Conservation (phyloP, 2,888 invertebrate genomes). For the Rhagium mordax region DNA sequence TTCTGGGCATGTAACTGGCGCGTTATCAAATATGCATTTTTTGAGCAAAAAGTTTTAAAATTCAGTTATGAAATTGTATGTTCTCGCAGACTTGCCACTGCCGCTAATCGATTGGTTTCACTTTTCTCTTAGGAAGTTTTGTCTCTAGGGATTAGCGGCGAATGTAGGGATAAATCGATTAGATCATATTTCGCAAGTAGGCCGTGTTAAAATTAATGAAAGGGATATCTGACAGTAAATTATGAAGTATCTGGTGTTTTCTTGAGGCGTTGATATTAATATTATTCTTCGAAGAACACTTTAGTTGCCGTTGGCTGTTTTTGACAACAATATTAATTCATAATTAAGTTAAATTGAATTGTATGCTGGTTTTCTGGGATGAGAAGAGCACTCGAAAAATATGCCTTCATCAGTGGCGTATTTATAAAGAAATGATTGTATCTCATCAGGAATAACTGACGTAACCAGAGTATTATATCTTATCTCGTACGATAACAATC, state of each 20-base stretch:
- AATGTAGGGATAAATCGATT: slow-evolving; percentile 24
- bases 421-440: no score
- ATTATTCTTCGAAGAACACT: not conserved
- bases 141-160: not conserved
- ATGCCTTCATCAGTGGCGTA: not conserved
- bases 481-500: no score
- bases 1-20: not conserved
- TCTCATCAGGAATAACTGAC: no score
- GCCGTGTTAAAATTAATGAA: slow-evolving; percentile 23
- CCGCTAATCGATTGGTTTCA: not conserved
- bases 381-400: not conserved
- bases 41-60: not conserved
- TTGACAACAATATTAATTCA: slow-evolving; percentile 1
- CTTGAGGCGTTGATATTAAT: slow-evolving; percentile 1
- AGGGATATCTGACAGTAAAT: slow-evolving; percentile 17
- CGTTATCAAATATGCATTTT: not conserved
- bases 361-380: not conserved
- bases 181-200: slow-evolving; percentile 23
- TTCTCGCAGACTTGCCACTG: not conserved
- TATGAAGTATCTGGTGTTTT: slow-evolving; percentile 23
- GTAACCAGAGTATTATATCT: no score
- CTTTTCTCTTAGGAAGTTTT: not conserved
- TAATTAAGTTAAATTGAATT: not conserved
- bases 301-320: not conserved
- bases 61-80: not conserved